Evolutionary conservation across 2,113 vertebrate genomes (phyloP), one percentile per base, ranked within the genome.

Genomic region (Aegotheles bennettii): DNA sequence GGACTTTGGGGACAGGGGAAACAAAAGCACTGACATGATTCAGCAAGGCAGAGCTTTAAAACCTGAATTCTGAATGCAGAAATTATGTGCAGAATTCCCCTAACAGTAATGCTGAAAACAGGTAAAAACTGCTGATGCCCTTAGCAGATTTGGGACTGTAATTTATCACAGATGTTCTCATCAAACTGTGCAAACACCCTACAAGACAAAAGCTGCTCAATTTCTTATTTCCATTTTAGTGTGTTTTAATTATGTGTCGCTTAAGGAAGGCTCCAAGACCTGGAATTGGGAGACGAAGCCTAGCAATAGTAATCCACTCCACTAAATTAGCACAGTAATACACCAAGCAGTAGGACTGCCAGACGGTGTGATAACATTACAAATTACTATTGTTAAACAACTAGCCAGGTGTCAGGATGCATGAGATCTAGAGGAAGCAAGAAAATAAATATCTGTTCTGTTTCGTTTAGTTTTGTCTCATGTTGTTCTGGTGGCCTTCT

Each of bases 321-420:
- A 96, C 98, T 98, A 97, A 98, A 98, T 98, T 98, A 98, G 98
- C 97, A 96, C 97, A 93, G 63, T 78, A 97, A 96, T 95, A 97
- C 96, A 93, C 57, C 73, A 13, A 95, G 90, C 96, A 95, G 95
- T 98, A 93, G 96, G 96, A 91, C 97, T 94, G 93, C 87, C 94
- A 84, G 90, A 97, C 96, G 12, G 92, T 97, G 97, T 94, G 97
- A 97, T 97, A 98, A 97, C 96, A 96, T 96, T 97, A 98, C 98
- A 98, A 98, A 98, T 97, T 98, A 97, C 94, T 75, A 81, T 84
- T 78, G 96, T 94, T 95, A 89, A 97, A 96, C 74, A 77, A 96
- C 94, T 60, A 87, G 82, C 97, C 97, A 98, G 98, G 97, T 98
- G 98, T 96, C 97, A 98, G 97, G 97, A 98, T 95, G 94, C 96